Base-by-base conservation (phyloP, 2,797 vertebrate genomes). In the Acanthornis magna region DNA sequence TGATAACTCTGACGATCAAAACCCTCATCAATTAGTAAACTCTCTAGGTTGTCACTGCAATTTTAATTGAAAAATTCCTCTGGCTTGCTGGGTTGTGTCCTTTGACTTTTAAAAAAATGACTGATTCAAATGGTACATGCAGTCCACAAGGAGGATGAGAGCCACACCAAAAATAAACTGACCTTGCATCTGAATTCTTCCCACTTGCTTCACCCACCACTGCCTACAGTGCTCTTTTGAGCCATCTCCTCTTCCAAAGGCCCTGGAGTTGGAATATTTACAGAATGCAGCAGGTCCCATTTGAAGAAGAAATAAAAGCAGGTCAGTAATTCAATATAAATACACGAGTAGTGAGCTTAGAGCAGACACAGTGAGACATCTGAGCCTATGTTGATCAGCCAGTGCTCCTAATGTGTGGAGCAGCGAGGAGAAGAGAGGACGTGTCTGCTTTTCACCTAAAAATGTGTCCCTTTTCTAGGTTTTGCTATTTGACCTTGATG, bases 21-120 rank as follows among this genome's bases (percentile, higher is more conserved):
- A 32, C 7, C 23, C 20, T 73, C 45, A 85, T 62, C 82, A 87
- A 71, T 94, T 93, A 89, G 76, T n/a, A 76, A 30, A 70, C 58
- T 75, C 48, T 84, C 63, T 71, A 91, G 36, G 66, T 82, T 82
- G 67, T 68, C 53, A 88, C 84, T 47, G 80, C 47, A 80, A 53
- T 71, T 42, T 85, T 91, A 88, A 90, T 71, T 93, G 86, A 95
- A 88, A 78, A 76, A 76, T 71, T 82, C 81, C 36, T 94, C 84
- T 79, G 71, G 66, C 63, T 93, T 89, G 68, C 80, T 96, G 45
- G 65, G 74, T 81, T 85, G 60, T 70, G 68, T 87, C 82, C 78
- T 62, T 34, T 84, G 88, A 91, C 85, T 85, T 90, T 20, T 55
- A 54, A 73, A 86, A 86, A 93, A 91, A 89, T 26, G 71, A 85